Evolutionary conservation across 2,797 vertebrate genomes (phyloP).

Genomic region (Gymnodraco acuticeps): DNA sequence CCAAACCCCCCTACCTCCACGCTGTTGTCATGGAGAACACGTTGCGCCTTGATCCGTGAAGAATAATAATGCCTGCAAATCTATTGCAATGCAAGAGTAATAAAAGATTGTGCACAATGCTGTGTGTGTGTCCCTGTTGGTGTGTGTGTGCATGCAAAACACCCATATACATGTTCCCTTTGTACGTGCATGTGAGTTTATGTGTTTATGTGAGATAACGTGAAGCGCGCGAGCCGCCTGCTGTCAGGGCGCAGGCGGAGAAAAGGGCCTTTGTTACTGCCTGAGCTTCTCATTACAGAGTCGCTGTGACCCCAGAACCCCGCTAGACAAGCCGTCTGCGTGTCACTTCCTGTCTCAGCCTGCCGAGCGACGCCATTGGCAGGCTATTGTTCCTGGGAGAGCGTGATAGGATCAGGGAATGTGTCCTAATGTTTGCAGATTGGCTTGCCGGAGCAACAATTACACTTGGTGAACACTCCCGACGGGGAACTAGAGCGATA

Average conservation of each 20-base stretch:
- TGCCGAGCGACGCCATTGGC: conserved; percentile 73
- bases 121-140: conserved; percentile 27
- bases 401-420: conserved; percentile 77
- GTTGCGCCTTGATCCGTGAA: conserved; percentile 60
- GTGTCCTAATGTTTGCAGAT: conserved; percentile 84
- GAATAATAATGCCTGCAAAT: conserved; percentile 73
- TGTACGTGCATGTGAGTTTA: conserved; percentile 57
- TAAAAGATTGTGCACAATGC: conserved; percentile 54
- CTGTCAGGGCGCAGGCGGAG: conserved; percentile 40
- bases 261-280: conserved; percentile 76
- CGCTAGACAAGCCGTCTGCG: conserved; percentile 76
- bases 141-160: conserved; percentile 10
- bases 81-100: conserved; percentile 56
- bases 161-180: conserved; percentile 58
- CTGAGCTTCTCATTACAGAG: conserved; percentile 78
- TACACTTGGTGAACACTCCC: conserved; percentile 77
- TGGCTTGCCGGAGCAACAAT: conserved; percentile 79
- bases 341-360: conserved; percentile 82
- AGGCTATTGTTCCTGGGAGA: conserved; percentile 80
- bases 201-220: conserved; percentile 79
- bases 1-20: conserved; percentile 20
- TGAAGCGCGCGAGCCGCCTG: conserved; percentile 17
- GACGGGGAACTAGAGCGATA: conserved; percentile 67
- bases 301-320: conserved; percentile 71
- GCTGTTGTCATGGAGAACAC: conserved; percentile 74